Conservation (phyloP, 2,113 vertebrate species). For the Gracilinanus agilis region DNA sequence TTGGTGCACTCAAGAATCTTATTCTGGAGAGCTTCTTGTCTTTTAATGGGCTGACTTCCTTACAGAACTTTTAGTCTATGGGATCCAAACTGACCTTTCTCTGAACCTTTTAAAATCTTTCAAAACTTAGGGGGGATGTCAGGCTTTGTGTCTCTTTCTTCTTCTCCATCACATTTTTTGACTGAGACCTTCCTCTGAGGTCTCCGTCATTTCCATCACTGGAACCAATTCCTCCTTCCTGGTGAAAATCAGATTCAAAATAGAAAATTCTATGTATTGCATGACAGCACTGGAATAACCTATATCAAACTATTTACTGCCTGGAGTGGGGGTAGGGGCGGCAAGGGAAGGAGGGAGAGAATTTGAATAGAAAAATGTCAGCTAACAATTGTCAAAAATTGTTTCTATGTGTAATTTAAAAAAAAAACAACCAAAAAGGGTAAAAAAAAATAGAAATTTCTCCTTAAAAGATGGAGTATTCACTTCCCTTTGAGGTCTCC, state of each 20-base stretch:
- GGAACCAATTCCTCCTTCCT: background rate
- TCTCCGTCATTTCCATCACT: background rate
- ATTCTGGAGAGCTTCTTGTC: background rate
- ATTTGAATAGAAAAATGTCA: too few relatives aligned
- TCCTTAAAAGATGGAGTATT: background rate
- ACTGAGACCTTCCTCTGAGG: background rate
- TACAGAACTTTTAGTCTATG: background rate
- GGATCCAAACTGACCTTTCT: background rate
- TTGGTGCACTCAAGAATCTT: background rate
- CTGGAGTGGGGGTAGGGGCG: too few relatives aligned
- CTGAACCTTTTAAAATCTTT: background rate
- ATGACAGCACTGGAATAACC: too few relatives aligned
- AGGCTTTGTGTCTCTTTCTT: background rate
- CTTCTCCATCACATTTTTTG: background rate
- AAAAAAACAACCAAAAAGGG: too few relatives aligned
- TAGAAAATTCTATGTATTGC: too few relatives aligned
- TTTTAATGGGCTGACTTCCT: background rate
- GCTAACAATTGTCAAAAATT: too few relatives aligned
- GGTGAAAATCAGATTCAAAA: too few relatives aligned
- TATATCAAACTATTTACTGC: too few relatives aligned
- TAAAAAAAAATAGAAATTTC: too few relatives aligned
- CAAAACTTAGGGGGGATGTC: background rate
- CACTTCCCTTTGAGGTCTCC: background rate
- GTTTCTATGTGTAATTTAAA: too few relatives aligned
- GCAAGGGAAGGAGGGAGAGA: too few relatives aligned